Evolutionary conservation across 1,140 invertebrate species (phyloP).

Genomic region (Drosophila repleta): DNA sequence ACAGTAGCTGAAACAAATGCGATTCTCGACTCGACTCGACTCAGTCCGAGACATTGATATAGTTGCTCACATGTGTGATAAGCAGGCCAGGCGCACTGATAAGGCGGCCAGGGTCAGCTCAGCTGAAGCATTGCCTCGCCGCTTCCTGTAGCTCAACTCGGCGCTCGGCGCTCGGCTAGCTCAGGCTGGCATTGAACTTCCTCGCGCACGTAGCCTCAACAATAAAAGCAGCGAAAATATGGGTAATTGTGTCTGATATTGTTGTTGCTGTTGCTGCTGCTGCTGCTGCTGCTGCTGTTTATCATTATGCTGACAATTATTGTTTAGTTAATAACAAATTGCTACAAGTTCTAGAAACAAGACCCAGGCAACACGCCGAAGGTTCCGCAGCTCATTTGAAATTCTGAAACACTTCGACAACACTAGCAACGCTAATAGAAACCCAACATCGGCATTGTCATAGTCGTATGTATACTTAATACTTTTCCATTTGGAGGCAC

Average conservation of each 20-base stretch:
- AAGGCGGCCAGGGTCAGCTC: constrained; percentile 63
- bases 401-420: constrained; percentile 55
- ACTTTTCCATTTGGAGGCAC: constrained; percentile 45
- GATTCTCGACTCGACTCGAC: constrained; percentile 10
- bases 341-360: constrained; percentile 63
- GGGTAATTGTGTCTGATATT: constrained; percentile 71
- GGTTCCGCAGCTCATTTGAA: constrained; percentile 65
- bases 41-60: constrained; percentile 11
- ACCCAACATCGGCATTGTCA: constrained; percentile 22
- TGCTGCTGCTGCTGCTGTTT: constrained; percentile 35
- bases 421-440: constrained; percentile 10
- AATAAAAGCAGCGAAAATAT: constrained; percentile 55
- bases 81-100: constrained; percentile 46
- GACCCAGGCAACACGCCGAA: constrained; percentile 41
- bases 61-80: constrained; percentile 41
- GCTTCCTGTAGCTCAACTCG: too few relatives aligned
- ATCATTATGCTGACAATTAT: constrained; percentile 63
- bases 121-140: too few relatives aligned
- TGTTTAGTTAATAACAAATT: constrained; percentile 53
- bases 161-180: too few relatives aligned
- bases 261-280: constrained; percentile 15
- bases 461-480: constrained; percentile 29
- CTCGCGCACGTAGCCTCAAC: constrained; percentile 31
- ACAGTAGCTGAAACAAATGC: constrained; percentile 36
- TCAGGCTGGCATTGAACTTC: constrained; percentile 68